Conservation (phyloP, 2,888 invertebrate species). For the Agonopterix arenella region DNA sequence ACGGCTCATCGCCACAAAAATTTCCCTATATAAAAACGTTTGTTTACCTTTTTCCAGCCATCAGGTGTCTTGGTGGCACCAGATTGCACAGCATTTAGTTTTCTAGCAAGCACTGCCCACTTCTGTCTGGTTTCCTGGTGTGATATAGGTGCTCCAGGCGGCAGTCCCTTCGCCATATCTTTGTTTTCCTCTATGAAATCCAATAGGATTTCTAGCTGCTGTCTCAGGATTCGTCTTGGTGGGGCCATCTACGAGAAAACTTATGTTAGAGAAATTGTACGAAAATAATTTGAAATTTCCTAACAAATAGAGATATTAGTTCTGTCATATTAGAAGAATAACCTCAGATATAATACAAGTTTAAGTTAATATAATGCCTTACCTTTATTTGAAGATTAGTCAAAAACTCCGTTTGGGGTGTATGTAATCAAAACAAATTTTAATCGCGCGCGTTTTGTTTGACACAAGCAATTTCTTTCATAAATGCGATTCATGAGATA, state of each 20-base stretch:
- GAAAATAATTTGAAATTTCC: background rate
- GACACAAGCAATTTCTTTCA: constrained; percentile 55
- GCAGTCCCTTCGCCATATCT: constrained; percentile 48
- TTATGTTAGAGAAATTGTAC: background rate
- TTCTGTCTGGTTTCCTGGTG: constrained; percentile 47
- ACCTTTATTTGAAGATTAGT: background rate
- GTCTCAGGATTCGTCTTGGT: constrained; percentile 50
- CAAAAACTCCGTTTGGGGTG: background rate
- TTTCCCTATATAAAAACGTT: background rate
- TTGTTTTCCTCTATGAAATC: constrained; percentile 55
- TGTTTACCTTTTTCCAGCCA: constrained; percentile 58
- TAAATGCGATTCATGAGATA: constrained; percentile 27
- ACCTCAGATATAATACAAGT: too few relatives aligned
- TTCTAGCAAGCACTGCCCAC: constrained; percentile 52
- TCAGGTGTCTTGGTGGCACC: constrained; percentile 54
- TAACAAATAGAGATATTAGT: background rate
- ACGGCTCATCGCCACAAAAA: background rate
- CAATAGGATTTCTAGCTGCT: constrained; percentile 53
- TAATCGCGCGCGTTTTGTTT: constrained; percentile 31
- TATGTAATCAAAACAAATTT: constrained; percentile 6
- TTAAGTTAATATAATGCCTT: background rate
- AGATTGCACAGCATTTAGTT: constrained; percentile 47
- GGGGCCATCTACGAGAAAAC: constrained; percentile 49
- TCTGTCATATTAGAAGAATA: too few relatives aligned
- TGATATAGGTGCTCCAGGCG: constrained; percentile 39